A percentile compares a stretch with the other conserved stretches of the same genome.
These are phyloP conservation scores for Coptodon rendalli DNA, from an alignment of 2,113 vertebrate species.

Conservation along the genomic window DNA sequence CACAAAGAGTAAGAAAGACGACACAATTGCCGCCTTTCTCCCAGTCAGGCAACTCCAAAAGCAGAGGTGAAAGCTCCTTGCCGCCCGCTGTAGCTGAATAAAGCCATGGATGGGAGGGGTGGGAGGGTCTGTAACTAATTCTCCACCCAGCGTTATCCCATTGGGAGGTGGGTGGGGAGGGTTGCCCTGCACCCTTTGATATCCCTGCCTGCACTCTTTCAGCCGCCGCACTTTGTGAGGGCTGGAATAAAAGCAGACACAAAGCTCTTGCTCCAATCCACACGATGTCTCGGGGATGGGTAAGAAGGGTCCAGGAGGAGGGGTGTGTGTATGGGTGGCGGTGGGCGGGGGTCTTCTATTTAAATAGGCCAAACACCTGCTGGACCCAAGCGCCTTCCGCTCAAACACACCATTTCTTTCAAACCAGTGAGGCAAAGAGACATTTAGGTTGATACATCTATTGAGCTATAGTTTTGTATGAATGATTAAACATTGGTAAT, in stretches of 20 bases:
- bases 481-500: constrained; percentile 40
- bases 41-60: constrained; percentile 45
- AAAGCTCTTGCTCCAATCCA: constrained; percentile 81
- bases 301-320: constrained; percentile 26
- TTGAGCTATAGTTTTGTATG: constrained; percentile 58
- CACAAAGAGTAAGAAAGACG: constrained; percentile 34
- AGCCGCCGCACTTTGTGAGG: constrained; percentile 71
- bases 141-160: constrained; percentile 67
- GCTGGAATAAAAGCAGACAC: constrained; percentile 79
- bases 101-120: constrained; percentile 73
- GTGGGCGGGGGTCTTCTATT: constrained; percentile 44
- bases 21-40: constrained; percentile 58
- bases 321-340: not conserved
- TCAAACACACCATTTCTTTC: constrained; percentile 62
- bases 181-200: constrained; percentile 73
- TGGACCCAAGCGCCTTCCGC: constrained; percentile 69
- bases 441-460: constrained; percentile 63
- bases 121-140: constrained; percentile 75
- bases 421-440: constrained; percentile 60
- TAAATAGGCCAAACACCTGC: constrained; percentile 81
- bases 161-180: constrained; percentile 63
- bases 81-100: constrained; percentile 65
- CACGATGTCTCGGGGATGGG: constrained; percentile 72
- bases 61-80: constrained; percentile 52
- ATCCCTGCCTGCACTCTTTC: constrained; percentile 75